Evolutionary conservation across 2,888 invertebrate genomes (phyloP).

Genomic region (Limnephilus marmoratus): DNA sequence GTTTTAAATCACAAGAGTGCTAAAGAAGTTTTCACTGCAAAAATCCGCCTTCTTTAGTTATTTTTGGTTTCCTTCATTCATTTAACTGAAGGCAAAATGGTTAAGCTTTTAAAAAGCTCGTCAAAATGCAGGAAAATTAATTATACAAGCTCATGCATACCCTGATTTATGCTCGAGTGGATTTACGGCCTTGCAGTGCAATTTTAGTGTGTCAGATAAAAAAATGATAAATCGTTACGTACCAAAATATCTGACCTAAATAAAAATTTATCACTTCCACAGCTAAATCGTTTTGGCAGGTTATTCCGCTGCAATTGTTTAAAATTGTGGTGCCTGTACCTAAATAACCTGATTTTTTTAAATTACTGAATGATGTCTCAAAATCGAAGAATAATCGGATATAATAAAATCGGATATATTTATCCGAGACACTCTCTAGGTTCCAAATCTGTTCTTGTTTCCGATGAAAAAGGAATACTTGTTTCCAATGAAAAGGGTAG

Average conservation of each 20-base stretch:
- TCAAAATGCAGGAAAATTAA: conserved; percentile 36
- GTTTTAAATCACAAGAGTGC: too few species aligned
- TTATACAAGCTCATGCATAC: conserved; percentile 45
- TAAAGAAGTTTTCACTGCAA: neutral
- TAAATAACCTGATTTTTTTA: too few species aligned
- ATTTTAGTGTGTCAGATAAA: neutral
- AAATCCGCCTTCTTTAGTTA: neutral
- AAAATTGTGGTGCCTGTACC: neutral
- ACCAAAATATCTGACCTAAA: neutral
- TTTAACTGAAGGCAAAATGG: neutral
- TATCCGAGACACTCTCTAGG: too few species aligned
- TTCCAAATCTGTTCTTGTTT: too few species aligned
- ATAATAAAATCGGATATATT: too few species aligned
- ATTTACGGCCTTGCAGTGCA: conserved; percentile 4
- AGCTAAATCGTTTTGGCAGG: neutral
- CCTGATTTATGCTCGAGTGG: conserved; percentile 39
- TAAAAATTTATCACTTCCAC: neutral
- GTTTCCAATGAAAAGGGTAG: too few species aligned
- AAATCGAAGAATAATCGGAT: too few species aligned
- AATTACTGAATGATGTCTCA: too few species aligned
- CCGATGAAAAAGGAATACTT: too few species aligned
- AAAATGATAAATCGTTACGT: neutral
- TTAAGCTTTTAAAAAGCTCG: conserved; percentile 5
- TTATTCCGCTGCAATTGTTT: neutral
- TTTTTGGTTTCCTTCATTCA: neutral